phyloP scores from a whole-genome alignment of 2,113 vertebrate genomes.

The Mastomys coucha region DNA sequence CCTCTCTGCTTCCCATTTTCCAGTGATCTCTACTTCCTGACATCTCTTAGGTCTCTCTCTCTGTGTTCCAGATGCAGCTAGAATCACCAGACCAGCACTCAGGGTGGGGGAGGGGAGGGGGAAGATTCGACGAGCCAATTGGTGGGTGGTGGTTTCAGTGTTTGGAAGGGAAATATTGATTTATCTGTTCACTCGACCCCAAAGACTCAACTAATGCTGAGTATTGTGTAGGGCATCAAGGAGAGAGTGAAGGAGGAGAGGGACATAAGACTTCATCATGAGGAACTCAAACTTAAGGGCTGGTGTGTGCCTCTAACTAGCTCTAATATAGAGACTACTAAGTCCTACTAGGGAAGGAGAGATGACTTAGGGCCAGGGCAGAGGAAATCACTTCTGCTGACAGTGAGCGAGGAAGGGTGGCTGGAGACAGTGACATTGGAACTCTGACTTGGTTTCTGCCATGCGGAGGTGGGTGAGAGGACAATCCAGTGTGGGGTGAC shows the following conservation, averaged over 20 bases:
- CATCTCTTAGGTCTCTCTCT: not conserved
- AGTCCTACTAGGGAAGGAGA: not conserved
- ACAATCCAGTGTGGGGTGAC: not conserved
- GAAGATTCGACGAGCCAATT: not conserved
- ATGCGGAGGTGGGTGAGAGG: not conserved
- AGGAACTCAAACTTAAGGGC: not conserved
- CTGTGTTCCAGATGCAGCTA: not conserved
- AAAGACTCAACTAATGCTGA: not conserved
- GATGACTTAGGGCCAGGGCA: not conserved
- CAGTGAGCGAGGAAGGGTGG: not conserved
- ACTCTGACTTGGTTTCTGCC: not conserved
- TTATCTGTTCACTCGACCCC: not conserved
- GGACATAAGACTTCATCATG: not conserved
- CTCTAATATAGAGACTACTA: not conserved
- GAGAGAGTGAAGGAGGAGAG: not conserved
- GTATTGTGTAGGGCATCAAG: not conserved
- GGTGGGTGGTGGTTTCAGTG: not conserved
- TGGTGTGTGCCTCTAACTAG: not conserved
- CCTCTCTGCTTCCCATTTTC: not conserved
- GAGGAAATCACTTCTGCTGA: not conserved
- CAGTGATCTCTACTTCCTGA: not conserved
- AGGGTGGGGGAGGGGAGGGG: not conserved
- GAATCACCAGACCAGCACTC: not conserved
- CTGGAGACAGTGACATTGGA: not conserved
- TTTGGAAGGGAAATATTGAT: not conserved